Evolutionary conservation across 92 coral and sea anemone genomes (phyloP), one percentile per base, ranked within the genome.

Genomic region (Umimayanthus chanpuru): DNA sequence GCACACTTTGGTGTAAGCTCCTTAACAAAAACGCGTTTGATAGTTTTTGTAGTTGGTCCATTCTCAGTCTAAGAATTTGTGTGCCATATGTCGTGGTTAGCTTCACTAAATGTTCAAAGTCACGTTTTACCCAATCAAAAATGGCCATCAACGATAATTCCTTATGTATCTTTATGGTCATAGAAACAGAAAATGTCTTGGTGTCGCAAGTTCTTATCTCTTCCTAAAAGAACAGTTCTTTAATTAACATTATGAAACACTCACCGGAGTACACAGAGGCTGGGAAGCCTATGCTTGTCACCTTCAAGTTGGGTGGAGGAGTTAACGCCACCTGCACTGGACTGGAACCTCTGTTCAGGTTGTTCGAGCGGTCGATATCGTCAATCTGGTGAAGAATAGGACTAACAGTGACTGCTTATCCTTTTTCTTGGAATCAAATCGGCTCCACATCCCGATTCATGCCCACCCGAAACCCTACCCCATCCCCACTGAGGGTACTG

Each of bases 241-340:
- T 23, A 68, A 4, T 68, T 23, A 68, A 4, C 0, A 68, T 8
- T n/a, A 32, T 32, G 53, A 9, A 73, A 25, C 18, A 11, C 94
- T 47, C 73, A 94, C 97, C 97, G 78, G 97, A 94, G 55, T 88
- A 93, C 41, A 92, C 85, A 23, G 92, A 85, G 29, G 76, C 23
- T 67, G 97, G 97, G 56, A 93, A 36, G 29, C 87, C 94, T 77
- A 94, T 89, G 73, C 91, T 89, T 36, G 80, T 89, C 38, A 94
- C 92, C 85, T 91, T 93, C 12, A 94, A 90, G 78, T 94, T 93
- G 28, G 97, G 96, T 38, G 97, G 97, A 44, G 97, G 97, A 20
- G 97, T 94, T 12, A 94, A 90, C 4, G 92, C 72, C 65, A 94
- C 94, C 58, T 68, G 93, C 11, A 94, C 88, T 6, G 97, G 93